Percentiles rank a stretch among this genome's conserved stretches.
Conservation (phyloP, 2,113 vertebrate species). For the Neofelis nebulosa region DNA sequence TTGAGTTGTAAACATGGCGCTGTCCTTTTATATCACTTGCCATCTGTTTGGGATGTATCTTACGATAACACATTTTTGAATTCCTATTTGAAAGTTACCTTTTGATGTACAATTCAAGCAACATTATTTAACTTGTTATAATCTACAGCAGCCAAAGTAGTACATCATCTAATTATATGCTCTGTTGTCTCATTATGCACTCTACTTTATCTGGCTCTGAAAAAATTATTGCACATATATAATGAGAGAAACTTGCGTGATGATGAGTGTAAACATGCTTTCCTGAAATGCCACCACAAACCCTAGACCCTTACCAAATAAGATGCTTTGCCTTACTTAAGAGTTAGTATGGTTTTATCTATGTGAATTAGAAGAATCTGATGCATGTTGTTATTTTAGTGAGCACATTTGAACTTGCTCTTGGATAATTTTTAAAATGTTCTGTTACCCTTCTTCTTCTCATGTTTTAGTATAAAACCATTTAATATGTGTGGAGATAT, state of each 20-base stretch:
- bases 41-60: not conserved
- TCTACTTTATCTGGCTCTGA: not conserved
- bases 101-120: not conserved
- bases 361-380: constrained; percentile 28
- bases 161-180: not conserved
- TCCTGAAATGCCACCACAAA: constrained; percentile 2
- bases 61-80: not conserved
- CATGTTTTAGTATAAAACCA: constrained; percentile 25
- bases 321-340: not conserved
- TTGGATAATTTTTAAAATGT: constrained; percentile 14
- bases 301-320: not conserved
- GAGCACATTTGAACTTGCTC: constrained; percentile 46
- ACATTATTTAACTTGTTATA: not conserved
- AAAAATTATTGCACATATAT: not conserved
- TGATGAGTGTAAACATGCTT: not conserved
- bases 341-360: constrained; percentile 12
- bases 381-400: constrained; percentile 29
- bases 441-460: not conserved
- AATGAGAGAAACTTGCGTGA: constrained; percentile 5
- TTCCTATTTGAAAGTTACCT: not conserved
- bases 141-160: not conserved
- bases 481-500: not conserved
- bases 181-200: not conserved
- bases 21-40: not conserved
- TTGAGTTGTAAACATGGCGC: not conserved